phyloP scores from a whole-genome alignment of 2,797 vertebrate species.

The Enteromius trimaculatus region DNA sequence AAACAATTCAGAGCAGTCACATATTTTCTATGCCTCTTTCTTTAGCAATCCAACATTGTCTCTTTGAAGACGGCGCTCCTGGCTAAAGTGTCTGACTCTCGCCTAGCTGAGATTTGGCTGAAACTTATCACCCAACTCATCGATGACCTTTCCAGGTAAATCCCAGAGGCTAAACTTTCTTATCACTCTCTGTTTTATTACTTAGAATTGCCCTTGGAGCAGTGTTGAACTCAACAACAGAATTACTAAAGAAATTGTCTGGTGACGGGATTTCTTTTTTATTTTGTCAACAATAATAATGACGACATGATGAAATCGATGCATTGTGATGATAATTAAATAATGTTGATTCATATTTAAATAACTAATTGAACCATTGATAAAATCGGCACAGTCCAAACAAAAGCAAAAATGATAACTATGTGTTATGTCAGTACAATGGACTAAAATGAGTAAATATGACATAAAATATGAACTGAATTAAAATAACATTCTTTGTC shows the following conservation, averaged over 20 bases:
- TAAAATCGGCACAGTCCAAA: not conserved
- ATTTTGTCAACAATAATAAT: not conserved
- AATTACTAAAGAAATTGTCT: not conserved
- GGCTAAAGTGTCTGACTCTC: slow-evolving; percentile 82
- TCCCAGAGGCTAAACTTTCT: not conserved
- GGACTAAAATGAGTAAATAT: not conserved
- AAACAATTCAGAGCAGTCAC: not conserved
- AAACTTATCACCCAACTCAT: slow-evolving; percentile 89
- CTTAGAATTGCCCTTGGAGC: not conserved
- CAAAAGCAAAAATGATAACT: not conserved
- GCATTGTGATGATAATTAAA: not conserved
- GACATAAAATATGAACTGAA: not conserved
- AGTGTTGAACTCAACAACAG: not conserved
- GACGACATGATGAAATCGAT: not conserved
- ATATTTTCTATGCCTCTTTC: slow-evolving; percentile 8
- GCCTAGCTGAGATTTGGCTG: slow-evolving; percentile 85
- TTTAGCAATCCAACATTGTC: slow-evolving; percentile 87
- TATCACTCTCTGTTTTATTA: slow-evolving; percentile 11
- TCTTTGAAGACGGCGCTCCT: slow-evolving; percentile 85
- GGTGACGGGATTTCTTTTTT: not conserved
- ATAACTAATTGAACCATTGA: not conserved
- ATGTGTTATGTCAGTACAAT: not conserved
- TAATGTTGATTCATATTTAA: not conserved
- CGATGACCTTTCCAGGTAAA: slow-evolving; percentile 88
- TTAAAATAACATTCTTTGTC: not conserved